Conservation (phyloP, 2,888 invertebrate species). For the Candidula unifasciata region DNA sequence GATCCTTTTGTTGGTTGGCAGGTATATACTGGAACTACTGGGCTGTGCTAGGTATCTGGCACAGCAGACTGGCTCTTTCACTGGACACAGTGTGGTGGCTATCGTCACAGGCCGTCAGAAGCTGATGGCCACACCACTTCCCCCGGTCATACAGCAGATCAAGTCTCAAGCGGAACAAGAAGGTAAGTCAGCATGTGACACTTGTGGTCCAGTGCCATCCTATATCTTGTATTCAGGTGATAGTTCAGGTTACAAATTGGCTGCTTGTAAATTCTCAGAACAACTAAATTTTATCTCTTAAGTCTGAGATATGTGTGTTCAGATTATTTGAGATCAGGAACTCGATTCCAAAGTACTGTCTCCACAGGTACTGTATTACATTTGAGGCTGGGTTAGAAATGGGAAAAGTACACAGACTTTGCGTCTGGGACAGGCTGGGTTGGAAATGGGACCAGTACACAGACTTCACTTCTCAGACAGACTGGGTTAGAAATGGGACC, state of each 20-base stretch:
- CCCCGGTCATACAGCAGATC: slow-evolving; percentile 84
- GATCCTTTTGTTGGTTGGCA: slow-evolving; percentile 62
- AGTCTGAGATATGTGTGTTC: no score
- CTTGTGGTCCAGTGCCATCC: background rate
- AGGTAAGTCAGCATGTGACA: slow-evolving; percentile 59
- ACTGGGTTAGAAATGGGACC: no score
- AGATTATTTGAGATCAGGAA: no score
- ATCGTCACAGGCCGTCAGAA: slow-evolving; percentile 83
- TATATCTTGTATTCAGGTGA: background rate
- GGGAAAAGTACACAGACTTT: no score
- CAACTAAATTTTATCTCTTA: no score
- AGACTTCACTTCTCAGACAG: no score
- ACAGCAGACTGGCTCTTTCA: slow-evolving; percentile 72
- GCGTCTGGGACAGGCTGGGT: no score
- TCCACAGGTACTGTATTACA: no score
- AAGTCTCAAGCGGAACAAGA: slow-evolving; percentile 83
- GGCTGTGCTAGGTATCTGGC: slow-evolving; percentile 89
- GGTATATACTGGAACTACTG: slow-evolving; percentile 87
- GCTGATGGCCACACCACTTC: slow-evolving; percentile 40
- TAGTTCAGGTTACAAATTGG: background rate
- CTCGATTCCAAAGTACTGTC: no score
- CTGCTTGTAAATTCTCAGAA: no score
- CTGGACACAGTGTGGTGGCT: slow-evolving; percentile 83
- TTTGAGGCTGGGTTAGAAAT: no score
- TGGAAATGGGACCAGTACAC: no score